Percentiles rank a stretch among this genome's conserved stretches.
These are phyloP conservation scores for Tetranychus piercei DNA, from an alignment of 2,888 invertebrate species.

Conservation along the genomic window DNA sequence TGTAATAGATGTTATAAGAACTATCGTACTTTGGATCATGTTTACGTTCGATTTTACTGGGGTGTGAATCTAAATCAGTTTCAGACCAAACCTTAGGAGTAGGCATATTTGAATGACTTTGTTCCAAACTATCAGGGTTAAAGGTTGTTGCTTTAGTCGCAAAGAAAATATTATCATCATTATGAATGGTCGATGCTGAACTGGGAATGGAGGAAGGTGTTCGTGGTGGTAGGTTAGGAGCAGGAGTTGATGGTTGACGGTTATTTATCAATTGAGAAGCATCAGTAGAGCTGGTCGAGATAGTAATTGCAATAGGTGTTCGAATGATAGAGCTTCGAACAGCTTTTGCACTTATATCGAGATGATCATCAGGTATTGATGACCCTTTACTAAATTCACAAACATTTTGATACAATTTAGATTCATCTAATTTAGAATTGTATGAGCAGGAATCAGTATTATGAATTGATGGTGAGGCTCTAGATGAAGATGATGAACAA, in stretches of 20 bases:
- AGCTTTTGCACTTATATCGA: conserved; percentile 22
- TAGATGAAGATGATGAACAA: not conserved
- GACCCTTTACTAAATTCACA: conserved; percentile 13
- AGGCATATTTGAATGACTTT: not conserved
- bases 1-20: not conserved
- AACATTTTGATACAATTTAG: conserved; percentile 5
- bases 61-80: not conserved
- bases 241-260: conserved; percentile 4
- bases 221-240: not conserved
- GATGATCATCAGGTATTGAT: conserved; percentile 14
- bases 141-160: not conserved
- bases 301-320: conserved; percentile 9
- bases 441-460: not conserved
- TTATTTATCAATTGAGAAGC: not conserved
- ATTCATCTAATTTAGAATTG: not conserved
- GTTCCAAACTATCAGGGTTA: not conserved
- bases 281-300: conserved; percentile 2
- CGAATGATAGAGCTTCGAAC: conserved; percentile 10
- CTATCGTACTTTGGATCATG: not conserved
- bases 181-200: not conserved
- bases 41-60: not conserved
- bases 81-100: conserved; percentile 6
- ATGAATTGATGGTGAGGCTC: not conserved
- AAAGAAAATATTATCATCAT: not conserved
- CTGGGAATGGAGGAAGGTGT: not conserved